phyloP scores from a whole-genome alignment of 2,888 invertebrate genomes.

The Lasioglossum pauxillum region DNA sequence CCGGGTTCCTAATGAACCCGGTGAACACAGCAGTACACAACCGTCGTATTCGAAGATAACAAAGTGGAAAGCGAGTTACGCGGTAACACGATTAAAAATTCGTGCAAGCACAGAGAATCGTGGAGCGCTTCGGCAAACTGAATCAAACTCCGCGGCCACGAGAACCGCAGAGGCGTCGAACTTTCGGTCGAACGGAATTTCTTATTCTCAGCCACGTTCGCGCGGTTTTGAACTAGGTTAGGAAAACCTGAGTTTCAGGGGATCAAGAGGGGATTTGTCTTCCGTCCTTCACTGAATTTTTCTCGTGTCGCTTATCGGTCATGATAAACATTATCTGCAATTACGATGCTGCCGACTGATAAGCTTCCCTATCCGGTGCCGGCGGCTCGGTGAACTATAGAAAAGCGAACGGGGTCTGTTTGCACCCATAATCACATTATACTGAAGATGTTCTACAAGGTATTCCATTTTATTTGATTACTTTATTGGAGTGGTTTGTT shows the following conservation, averaged over 20 bases:
- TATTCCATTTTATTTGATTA: not conserved
- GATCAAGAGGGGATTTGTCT: not conserved
- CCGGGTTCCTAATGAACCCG: slow-evolving; percentile 35
- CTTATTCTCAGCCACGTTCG: not conserved
- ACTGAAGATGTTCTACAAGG: not conserved
- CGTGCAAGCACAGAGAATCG: not conserved
- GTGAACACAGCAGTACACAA: not conserved
- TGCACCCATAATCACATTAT: not conserved
- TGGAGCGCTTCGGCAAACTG: not conserved
- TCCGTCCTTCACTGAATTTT: not conserved
- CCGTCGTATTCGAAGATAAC: not conserved
- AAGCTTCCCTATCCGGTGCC: not conserved
- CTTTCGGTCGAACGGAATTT: not conserved
- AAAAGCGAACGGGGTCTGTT: not conserved
- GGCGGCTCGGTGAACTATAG: not conserved
- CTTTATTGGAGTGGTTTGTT: not conserved
- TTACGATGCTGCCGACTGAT: slow-evolving; percentile 25
- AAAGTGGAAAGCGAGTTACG: not conserved
- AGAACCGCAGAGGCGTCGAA: not conserved
- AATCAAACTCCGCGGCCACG: not conserved
- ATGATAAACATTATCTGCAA: slow-evolving; percentile 55
- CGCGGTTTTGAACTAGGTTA: slow-evolving; percentile 12
- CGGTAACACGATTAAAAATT: slow-evolving; percentile 8
- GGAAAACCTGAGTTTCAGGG: not conserved
- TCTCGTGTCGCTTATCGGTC: slow-evolving; percentile 19